Percentiles rank a stretch among this genome's conserved stretches.
phyloP scores from a whole-genome alignment of 2,888 invertebrate species.

The Cheiracanthium punctorium region DNA sequence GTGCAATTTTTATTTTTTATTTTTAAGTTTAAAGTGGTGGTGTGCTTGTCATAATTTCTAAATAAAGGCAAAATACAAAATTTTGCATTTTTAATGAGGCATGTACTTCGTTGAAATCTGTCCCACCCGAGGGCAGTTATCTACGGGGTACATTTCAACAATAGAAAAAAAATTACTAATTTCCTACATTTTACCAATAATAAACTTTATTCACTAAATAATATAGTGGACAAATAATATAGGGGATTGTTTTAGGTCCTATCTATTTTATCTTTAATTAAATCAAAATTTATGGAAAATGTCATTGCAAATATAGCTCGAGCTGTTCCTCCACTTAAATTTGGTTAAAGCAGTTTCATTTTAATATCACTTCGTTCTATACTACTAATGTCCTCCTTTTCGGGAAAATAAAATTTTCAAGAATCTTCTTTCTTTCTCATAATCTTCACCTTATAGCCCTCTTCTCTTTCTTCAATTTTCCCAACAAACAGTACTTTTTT shows the following conservation, averaged over 20 bases:
- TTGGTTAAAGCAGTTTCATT: constrained; percentile 11
- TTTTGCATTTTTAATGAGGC: not conserved
- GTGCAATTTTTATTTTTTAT: too few species aligned
- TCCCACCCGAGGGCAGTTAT: not conserved
- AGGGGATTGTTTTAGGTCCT: not conserved
- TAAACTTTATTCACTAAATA: not conserved
- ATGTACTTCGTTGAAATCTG: constrained; percentile 4
- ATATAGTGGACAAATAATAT: not conserved
- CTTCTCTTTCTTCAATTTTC: not conserved
- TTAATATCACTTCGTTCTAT: constrained; percentile 6
- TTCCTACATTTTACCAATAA: not conserved
- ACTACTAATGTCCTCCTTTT: constrained; percentile 2
- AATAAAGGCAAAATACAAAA: not conserved
- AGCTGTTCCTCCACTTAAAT: constrained; percentile 6
- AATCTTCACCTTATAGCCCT: constrained; percentile 7
- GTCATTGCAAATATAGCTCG: constrained; percentile 3
- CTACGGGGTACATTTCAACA: constrained; percentile 15
- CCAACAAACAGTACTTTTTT: not conserved
- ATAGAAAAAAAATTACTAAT: not conserved
- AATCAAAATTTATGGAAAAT: constrained; percentile 12
- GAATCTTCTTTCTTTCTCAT: not conserved
- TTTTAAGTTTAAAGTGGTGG: too few species aligned
- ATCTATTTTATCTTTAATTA: not conserved
- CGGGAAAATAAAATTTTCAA: constrained; percentile 16
- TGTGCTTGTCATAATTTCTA: too few species aligned